Base-by-base conservation (phyloP, 1,140 invertebrate genomes). In the Orchesella cincta region DNA sequence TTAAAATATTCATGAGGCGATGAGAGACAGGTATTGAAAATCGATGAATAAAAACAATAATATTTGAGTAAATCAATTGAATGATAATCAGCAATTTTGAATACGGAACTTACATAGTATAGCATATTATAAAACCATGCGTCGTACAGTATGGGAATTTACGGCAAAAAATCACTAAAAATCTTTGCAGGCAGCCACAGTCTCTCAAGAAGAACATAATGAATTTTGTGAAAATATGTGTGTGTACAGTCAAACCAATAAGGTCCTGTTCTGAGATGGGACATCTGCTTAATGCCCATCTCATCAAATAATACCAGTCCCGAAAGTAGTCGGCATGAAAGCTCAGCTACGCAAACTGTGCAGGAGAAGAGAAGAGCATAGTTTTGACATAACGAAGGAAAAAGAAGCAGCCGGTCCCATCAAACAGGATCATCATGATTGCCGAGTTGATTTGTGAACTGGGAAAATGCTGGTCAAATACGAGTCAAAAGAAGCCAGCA, bases 351-450 rank as follows among this genome's bases (percentile, higher is more conserved):
- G n/a, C n/a, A 20, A 46, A 8, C 18, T 46, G 5, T 46, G 52
- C 8, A 57, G 52, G 52, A 26, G 52, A 23, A 57, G 52, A n/a
- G 52, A n/a, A n/a, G 3, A 57, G 14, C 52, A 57, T 57, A 14
- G 23, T 3, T 57, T 57, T 57, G 52, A 57, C 52, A 57, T 57
- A 14, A 57, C 52, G 23, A n/a, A 5, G 23, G 23, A 57, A 57
- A 23, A 67, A 67, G 62, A 67, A 29, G 12, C 62, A 67, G 62
- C 62, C 62, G 62, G 62, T 67, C 62, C 62, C 62, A 67, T 67
- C 62, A 67, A 67, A 67, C 62, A 67, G 62, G 62, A 67, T 67
- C 62, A 62, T 62, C 54, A 67, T 67, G 62, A 67, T 67, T 67
- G 62, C 62, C 33, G 62, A 67, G 62, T 67, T 67, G 62, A 67